Evolutionary conservation across 1,140 invertebrate species (phyloP), one percentile per base, ranked within the genome.

Genomic region (Drosophila biarmipes): DNA sequence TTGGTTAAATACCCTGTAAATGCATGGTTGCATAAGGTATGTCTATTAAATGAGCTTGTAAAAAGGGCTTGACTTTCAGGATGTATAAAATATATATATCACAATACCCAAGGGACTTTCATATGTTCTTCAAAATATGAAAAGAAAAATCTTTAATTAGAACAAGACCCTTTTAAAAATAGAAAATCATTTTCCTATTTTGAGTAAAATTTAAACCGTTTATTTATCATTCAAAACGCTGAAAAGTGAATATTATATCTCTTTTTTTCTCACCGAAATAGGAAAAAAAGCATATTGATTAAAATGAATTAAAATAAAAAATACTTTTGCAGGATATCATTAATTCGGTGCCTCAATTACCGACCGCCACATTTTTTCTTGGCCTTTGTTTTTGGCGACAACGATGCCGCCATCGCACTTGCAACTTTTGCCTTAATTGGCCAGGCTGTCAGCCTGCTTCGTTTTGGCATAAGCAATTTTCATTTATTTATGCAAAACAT

Each of bases 361-460:
- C n/a, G 12, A 4, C 8, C 17, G 11, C 34, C 4, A 53, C 35
- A 71, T 63, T 37, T 69, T 55, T 46, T 34, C 56, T 19, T 63
- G 15, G 24, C 55, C 35, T 43, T 49, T 54, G 40, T 59, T 57
- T 52, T 80, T 85, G 73, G 74, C 61, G 78, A 87, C 84, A 85
- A 52, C 58, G 45, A 75, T 63, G 61, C 57, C 58, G 45, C 55
- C 71, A 72, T 73, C 51, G 80, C 80, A 89, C 82, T 87, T 87
- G 82, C 75, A 81, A 71, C 72, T 75, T 71, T 82, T 75, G 78
- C 61, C 82, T 58, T 72, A 81, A 79, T 75, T 80, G 61, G 61
- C 69, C 64, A 59, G 54, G 54, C 54, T 52, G 48, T 54, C 48
- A 45, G 62, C 5, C 48, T 17, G 40, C 56, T 45, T 62, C 53